phyloP scores from a whole-genome alignment of 1,140 invertebrate species.

The Antheraea pernyi region DNA sequence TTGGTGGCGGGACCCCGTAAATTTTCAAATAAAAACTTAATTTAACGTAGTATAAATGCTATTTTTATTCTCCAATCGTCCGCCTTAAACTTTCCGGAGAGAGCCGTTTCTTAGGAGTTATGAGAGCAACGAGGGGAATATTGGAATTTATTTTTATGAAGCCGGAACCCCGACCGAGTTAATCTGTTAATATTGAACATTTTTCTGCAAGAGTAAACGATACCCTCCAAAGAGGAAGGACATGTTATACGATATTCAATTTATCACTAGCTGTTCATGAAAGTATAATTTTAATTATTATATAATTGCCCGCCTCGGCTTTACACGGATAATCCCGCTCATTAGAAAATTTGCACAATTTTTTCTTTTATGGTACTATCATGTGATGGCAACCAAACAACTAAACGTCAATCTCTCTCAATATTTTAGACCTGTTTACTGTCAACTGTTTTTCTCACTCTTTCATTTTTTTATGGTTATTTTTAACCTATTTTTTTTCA shows the following conservation, averaged over 20 bases:
- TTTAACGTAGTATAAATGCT: conserved; percentile 60
- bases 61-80: conserved; percentile 62
- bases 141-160: conserved; percentile 69
- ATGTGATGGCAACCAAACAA: no score
- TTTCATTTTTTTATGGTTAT: no score
- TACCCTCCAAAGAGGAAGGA: conserved; percentile 16
- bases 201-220: conserved; percentile 48
- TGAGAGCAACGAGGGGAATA: conserved; percentile 60
- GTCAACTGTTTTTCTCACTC: no score
- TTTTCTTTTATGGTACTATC: no score
- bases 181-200: conserved; percentile 70
- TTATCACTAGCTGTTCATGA: not conserved
- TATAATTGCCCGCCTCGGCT: not conserved
- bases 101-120: conserved; percentile 56
- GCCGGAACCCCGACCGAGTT: conserved; percentile 54
- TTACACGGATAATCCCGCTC: no score
- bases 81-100: conserved; percentile 55
- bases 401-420: no score
- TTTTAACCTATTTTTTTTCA: no score
- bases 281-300: not conserved
- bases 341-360: no score
- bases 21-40: conserved; percentile 62
- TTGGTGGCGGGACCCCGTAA: conserved; percentile 43
- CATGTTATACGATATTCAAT: not conserved
- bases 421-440: no score